phyloP scores from a whole-genome alignment of 2,797 vertebrate genomes.

The Yasuhikotakia modesta region DNA sequence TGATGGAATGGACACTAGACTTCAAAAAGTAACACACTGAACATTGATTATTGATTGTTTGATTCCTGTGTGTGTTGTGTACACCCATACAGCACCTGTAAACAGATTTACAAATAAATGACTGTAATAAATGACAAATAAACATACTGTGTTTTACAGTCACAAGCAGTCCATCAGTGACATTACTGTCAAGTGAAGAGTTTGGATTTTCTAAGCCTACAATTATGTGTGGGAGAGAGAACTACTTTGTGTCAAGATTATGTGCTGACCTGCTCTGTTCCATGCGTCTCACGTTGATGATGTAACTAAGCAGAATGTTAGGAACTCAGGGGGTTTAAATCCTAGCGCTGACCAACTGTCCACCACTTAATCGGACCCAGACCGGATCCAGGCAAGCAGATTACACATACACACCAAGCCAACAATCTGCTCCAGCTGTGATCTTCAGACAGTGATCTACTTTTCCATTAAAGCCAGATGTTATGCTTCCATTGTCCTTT shows the following conservation, averaged over 20 bases:
- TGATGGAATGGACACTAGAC: constrained; percentile 51
- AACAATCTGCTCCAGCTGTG: constrained; percentile 35
- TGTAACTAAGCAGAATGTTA: constrained; percentile 38
- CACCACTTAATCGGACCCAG: constrained; percentile 42
- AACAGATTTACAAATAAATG: neutral
- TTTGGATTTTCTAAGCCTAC: neutral
- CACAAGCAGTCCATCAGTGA: neutral
- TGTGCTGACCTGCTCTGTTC: constrained; percentile 23
- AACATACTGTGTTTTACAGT: neutral
- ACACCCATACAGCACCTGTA: neutral
- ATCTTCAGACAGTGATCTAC: constrained; percentile 9
- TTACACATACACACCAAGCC: constrained; percentile 41
- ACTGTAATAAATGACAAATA: neutral
- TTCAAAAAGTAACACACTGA: constrained; percentile 33
- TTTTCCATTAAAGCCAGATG: constrained; percentile 20
- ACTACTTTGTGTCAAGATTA: neutral
- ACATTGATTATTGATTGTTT: constrained; percentile 21
- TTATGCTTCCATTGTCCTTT: neutral
- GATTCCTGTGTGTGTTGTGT: constrained; percentile 1
- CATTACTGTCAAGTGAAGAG: neutral
- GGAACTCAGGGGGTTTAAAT: constrained; percentile 44
- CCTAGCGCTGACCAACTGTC: constrained; percentile 42
- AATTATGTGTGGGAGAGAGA: neutral
- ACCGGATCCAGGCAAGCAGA: constrained; percentile 43
- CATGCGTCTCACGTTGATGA: constrained; percentile 36